Conservation (phyloP, 2,888 invertebrate species). For the Xestia xanthographa region DNA sequence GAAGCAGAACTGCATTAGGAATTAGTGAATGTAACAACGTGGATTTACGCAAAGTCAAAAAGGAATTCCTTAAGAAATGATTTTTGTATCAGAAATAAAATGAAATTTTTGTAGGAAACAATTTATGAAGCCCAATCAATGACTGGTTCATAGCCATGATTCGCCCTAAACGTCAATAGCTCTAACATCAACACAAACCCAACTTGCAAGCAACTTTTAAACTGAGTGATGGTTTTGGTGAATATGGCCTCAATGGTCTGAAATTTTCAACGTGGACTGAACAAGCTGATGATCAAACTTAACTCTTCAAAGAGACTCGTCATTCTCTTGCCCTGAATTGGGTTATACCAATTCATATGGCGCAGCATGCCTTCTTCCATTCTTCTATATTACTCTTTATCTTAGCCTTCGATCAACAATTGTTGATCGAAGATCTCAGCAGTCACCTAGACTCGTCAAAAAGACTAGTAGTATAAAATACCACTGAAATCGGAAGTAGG, state of each 20-base stretch:
- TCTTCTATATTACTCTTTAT: no score
- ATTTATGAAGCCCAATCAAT: background rate
- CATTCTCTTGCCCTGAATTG: no score
- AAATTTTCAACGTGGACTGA: background rate
- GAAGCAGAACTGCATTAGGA: background rate
- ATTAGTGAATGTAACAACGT: constrained; percentile 1
- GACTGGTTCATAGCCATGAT: background rate
- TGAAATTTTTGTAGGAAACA: background rate
- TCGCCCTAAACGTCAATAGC: background rate
- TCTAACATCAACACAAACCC: no score
- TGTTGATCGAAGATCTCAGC: no score
- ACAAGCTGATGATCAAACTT: background rate
- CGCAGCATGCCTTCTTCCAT: no score
- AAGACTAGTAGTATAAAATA: background rate
- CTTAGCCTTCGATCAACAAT: no score
- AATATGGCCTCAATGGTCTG: background rate
- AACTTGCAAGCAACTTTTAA: background rate
- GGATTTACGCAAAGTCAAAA: no score
- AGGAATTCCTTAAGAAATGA: no score
- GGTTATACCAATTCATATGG: no score
- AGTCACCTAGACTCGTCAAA: background rate
- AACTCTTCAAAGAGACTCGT: background rate
- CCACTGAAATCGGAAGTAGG: background rate
- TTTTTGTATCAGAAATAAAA: background rate
- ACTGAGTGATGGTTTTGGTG: background rate